phyloP scores from a whole-genome alignment of 2,797 vertebrate species.

The Gallinago nigripennis region DNA sequence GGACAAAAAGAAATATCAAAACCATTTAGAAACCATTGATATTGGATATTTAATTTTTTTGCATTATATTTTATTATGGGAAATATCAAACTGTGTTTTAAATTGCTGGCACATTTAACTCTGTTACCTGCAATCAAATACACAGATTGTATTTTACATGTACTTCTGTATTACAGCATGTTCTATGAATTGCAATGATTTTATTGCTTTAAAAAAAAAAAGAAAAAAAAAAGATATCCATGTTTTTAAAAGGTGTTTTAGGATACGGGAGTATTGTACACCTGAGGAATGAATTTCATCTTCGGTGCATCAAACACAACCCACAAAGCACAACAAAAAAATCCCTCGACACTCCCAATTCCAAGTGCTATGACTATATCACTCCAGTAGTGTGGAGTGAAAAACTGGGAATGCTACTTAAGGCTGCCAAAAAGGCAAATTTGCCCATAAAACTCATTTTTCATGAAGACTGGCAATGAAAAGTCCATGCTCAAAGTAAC shows the following conservation, averaged over 20 bases:
- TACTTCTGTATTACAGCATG: conserved; percentile 84
- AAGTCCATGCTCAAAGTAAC: conserved; percentile 18
- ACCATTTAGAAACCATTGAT: conserved; percentile 97
- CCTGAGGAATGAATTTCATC: conserved; percentile 65
- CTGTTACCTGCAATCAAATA: conserved; percentile 96
- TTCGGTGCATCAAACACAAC: conserved; percentile 45
- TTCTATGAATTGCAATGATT: conserved; percentile 84
- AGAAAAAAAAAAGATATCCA: neutral
- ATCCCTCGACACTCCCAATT: conserved; percentile 17
- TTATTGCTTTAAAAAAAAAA: conserved; percentile 54
- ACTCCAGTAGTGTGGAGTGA: neutral
- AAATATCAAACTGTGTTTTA: conserved; percentile 95
- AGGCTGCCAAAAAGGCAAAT: conserved; percentile 43
- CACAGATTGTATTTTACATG: conserved; percentile 89
- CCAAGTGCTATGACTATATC: conserved; percentile 24
- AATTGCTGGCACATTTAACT: conserved; percentile 99
- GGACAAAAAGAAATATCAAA: conserved; percentile 90
- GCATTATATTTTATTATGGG: conserved; percentile 88
- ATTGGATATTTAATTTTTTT: conserved; percentile 95
- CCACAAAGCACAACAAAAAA: conserved; percentile 38
- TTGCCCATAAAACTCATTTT: conserved; percentile 19
- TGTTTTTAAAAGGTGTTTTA: conserved; percentile 65
- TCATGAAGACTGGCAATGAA: neutral
- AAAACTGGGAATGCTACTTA: conserved; percentile 46
- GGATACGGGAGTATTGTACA: conserved; percentile 43